Evolutionary conservation across 2,797 vertebrate species (phyloP).

Genomic region (Pachyuromys duprasi): DNA sequence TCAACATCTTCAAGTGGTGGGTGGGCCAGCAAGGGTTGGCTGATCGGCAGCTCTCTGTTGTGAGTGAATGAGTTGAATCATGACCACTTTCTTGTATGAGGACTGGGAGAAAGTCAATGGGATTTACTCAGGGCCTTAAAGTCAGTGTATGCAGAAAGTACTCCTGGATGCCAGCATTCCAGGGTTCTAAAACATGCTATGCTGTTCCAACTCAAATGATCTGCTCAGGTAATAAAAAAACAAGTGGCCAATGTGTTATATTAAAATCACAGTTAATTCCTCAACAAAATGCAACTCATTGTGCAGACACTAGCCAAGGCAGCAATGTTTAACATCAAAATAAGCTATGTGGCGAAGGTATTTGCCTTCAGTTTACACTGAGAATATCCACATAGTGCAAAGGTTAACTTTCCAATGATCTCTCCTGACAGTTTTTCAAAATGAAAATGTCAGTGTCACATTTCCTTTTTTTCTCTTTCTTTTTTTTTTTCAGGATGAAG

Average conservation of each 20-base stretch:
- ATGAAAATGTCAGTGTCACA: conserved; percentile 43
- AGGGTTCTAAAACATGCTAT: not conserved
- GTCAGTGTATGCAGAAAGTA: not conserved
- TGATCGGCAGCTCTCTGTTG: not conserved
- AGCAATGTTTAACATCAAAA: conserved; percentile 76
- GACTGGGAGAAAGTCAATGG: not conserved
- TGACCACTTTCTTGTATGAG: not conserved
- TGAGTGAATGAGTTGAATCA: not conserved
- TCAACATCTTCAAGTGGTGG: not conserved
- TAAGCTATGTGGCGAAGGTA: conserved; percentile 75
- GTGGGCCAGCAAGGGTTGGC: not conserved
- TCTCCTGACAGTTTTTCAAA: conserved; percentile 57
- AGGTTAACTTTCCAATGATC: conserved; percentile 81
- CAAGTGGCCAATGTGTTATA: conserved; percentile 61
- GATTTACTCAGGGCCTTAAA: not conserved
- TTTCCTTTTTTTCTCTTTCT: not conserved
- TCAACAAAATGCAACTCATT: conserved; percentile 54
- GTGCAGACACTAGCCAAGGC: conserved; percentile 71
- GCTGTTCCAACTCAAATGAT: not conserved
- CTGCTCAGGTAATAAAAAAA: conserved; percentile 21
- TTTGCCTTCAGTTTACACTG: conserved; percentile 73
- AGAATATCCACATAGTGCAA: conserved; percentile 77
- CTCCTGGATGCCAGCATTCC: not conserved
- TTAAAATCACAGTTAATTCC: conserved; percentile 67
- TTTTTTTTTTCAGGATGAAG: not conserved